Evolutionary conservation across 2,888 invertebrate genomes (phyloP).

Genomic region (Tryphoninae sp.): DNA sequence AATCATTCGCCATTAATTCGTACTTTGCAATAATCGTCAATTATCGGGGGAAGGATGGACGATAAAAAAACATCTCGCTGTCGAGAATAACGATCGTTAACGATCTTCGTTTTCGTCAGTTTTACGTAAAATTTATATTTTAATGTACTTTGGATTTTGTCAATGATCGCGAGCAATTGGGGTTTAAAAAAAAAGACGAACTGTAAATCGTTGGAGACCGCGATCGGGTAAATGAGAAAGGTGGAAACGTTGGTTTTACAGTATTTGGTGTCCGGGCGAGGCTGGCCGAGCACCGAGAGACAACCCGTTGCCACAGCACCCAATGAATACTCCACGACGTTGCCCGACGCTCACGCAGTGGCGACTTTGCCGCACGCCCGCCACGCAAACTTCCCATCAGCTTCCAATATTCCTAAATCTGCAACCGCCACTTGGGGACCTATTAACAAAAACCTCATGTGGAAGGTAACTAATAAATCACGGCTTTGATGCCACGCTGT

Average conservation of each 20-base stretch:
- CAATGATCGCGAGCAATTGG: not conserved
- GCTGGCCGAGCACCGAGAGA: constrained; percentile 80
- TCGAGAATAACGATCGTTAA: not conserved
- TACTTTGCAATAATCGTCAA: not conserved
- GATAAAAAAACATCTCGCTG: not conserved
- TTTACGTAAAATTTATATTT: not conserved
- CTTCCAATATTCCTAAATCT: constrained; percentile 85
- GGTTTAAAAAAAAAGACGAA: constrained; percentile 32
- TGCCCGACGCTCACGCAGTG: constrained; percentile 79
- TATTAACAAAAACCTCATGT: constrained; percentile 85
- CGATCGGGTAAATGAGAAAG: constrained; percentile 66
- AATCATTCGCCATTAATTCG: not conserved
- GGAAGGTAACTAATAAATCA: constrained; percentile 83
- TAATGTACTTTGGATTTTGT: not conserved
- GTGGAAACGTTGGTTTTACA: constrained; percentile 74
- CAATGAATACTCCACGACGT: constrained; percentile 77
- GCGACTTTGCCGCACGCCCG: constrained; percentile 80
- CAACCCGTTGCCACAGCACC: constrained; percentile 75
- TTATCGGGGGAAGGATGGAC: not conserved
- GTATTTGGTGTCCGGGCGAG: constrained; percentile 80
- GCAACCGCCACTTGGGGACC: constrained; percentile 85
- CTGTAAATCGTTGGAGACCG: constrained; percentile 9
- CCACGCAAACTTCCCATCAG: constrained; percentile 80
- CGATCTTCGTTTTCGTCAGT: not conserved
- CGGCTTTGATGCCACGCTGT: constrained; percentile 59